phyloP scores from a whole-genome alignment of 2,888 invertebrate species.

The Erebia palarica region DNA sequence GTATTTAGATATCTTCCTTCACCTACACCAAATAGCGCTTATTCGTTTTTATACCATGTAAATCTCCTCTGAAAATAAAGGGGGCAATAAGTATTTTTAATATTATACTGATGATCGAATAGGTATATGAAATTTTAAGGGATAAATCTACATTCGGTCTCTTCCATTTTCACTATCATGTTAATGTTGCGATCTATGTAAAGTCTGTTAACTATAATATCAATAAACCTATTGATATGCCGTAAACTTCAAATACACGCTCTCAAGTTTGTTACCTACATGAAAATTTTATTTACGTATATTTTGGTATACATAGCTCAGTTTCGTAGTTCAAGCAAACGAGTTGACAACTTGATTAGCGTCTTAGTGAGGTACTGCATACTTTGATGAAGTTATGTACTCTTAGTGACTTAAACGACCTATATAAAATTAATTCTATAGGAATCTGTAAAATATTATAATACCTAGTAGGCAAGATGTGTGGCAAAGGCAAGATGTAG shows the following conservation, averaged over 20 bases:
- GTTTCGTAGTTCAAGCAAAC: constrained; percentile 4
- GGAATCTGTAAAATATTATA: no score
- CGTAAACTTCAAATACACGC: neutral
- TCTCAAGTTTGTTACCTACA: neutral
- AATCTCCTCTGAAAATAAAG: no score
- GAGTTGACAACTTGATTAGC: constrained; percentile 20
- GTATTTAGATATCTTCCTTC: no score
- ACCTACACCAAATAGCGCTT: no score
- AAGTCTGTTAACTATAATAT: neutral
- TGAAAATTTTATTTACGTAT: neutral
- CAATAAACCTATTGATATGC: neutral
- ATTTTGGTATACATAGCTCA: neutral
- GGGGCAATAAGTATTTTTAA: no score
- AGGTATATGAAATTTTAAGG: no score
- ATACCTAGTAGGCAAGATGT: no score
- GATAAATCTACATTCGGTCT: no score
- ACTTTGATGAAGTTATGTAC: constrained; percentile 16
- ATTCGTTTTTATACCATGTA: no score
- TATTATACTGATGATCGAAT: no score
- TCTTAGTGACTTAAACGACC: neutral
- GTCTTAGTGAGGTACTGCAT: constrained; percentile 4
- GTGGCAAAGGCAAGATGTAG: no score
- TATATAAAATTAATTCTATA: neutral
- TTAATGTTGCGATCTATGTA: neutral
- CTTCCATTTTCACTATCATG: no score